A percentile compares a stretch with the other conserved stretches of the same genome.
Evolutionary conservation across 2,888 invertebrate genomes (phyloP).

Genomic region (Thymelicus lineola): DNA sequence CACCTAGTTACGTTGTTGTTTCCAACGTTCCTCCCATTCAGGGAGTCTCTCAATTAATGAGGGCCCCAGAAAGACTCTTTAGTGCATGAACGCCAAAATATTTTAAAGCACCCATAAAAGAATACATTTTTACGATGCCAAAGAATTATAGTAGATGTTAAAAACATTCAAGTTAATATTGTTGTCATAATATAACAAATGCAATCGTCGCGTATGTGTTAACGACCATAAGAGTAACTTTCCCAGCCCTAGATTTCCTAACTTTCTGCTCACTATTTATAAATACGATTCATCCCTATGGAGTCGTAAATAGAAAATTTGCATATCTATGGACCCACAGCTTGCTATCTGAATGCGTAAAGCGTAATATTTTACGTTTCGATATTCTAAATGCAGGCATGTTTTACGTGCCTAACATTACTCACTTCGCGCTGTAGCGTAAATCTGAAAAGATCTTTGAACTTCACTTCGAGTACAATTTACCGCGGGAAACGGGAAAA

Average conservation of each 20-base stretch:
- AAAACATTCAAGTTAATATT: not conserved
- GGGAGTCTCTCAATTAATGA: slow-evolving; percentile 50
- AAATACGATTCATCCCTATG: slow-evolving; percentile 54
- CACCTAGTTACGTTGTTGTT: slow-evolving; percentile 59
- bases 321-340: slow-evolving; percentile 53
- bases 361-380: slow-evolving; percentile 65
- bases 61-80: slow-evolving; percentile 39
- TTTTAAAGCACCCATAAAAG: slow-evolving; percentile 15
- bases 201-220: not conserved
- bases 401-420: slow-evolving; percentile 60
- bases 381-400: slow-evolving; percentile 63
- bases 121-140: slow-evolving; percentile 12
- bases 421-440: slow-evolving; percentile 43
- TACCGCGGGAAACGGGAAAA: slow-evolving; percentile 8
- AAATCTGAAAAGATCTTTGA: slow-evolving; percentile 39
- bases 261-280: slow-evolving; percentile 43
- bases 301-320: slow-evolving; percentile 59
- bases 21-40: slow-evolving; percentile 47
- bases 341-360: slow-evolving; percentile 56
- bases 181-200: not conserved
- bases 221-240: slow-evolving; percentile 16
- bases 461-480: slow-evolving; percentile 18
- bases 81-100: slow-evolving; percentile 16
- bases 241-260: slow-evolving; percentile 15
- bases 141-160: not conserved